These are phyloP conservation scores for Vireo altiloquus DNA, from an alignment of 2,113 vertebrate species.

Conservation along the genomic window DNA sequence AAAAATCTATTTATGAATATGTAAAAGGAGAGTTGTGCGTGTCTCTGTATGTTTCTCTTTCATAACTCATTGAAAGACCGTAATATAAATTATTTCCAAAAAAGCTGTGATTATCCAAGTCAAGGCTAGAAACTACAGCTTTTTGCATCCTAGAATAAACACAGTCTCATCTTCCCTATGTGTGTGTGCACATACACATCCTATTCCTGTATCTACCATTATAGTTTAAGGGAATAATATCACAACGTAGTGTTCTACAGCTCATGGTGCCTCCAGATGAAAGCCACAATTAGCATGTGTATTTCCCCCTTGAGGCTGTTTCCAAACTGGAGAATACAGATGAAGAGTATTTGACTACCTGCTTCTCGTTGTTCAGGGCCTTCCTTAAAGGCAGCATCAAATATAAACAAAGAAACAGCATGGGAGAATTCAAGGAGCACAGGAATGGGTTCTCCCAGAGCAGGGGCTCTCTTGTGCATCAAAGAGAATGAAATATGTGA, in stretches of 20 bases:
- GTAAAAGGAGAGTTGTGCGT: background rate
- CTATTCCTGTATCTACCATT: background rate
- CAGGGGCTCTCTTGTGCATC: background rate
- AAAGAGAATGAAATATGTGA: background rate
- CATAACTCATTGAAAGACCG: background rate
- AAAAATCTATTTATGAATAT: background rate
- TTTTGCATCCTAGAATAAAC: background rate
- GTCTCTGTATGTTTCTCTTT: background rate
- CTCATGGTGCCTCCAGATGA: background rate
- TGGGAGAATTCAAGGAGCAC: background rate
- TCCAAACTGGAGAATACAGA: background rate
- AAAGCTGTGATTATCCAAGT: background rate
- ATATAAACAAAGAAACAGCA: background rate
- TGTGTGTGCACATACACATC: background rate
- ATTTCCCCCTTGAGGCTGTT: background rate
- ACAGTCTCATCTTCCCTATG: background rate
- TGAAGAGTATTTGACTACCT: background rate
- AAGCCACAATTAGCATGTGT: background rate
- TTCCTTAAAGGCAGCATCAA: background rate
- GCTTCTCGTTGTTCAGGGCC: background rate
- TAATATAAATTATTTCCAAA: background rate
- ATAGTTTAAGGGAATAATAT: background rate
- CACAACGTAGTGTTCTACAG: accelerated
- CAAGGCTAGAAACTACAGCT: background rate
- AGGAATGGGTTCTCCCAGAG: background rate